These are phyloP conservation scores for Hylaeus anthracinus DNA, from an alignment of 1,140 invertebrate species.

Conservation along the genomic window DNA sequence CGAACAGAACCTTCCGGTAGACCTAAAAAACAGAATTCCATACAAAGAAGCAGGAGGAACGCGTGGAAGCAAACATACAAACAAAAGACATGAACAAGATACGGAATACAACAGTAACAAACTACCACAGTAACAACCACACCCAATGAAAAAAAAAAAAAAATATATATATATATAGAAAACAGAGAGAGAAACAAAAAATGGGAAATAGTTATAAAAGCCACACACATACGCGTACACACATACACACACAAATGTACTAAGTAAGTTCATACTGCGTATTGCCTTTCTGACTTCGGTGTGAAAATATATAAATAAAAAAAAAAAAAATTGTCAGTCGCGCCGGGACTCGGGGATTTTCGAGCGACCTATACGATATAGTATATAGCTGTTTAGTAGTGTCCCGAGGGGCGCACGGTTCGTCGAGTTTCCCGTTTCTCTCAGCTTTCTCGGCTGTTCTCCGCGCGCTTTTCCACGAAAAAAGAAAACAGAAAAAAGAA, in stretches of 20 bases:
- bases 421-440: slow-evolving; percentile 37
- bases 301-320: slow-evolving; percentile 79
- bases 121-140: slow-evolving; percentile 34
- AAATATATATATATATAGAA: slow-evolving; percentile 36
- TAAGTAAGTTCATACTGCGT: slow-evolving; percentile 81
- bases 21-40: too few species aligned
- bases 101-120: slow-evolving; percentile 12
- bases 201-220: slow-evolving; percentile 71
- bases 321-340: slow-evolving; percentile 73
- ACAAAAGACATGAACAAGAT: not conserved
- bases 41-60: slow-evolving; percentile 47
- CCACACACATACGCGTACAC: slow-evolving; percentile 72
- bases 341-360: slow-evolving; percentile 65
- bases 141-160: slow-evolving; percentile 35
- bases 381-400: slow-evolving; percentile 49
- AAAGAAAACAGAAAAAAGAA: not conserved
- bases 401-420: slow-evolving; percentile 38
- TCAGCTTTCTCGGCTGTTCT: not conserved
- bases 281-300: slow-evolving; percentile 82
- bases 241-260: slow-evolving; percentile 74
- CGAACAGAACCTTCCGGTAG: too few species aligned
- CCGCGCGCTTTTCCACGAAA: not conserved
- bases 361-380: slow-evolving; percentile 51
- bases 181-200: slow-evolving; percentile 48
- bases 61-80: slow-evolving; percentile 39